These are phyloP conservation scores for Lepidostoma basale DNA, from an alignment of 1,140 invertebrate genomes.

Conservation along the genomic window DNA sequence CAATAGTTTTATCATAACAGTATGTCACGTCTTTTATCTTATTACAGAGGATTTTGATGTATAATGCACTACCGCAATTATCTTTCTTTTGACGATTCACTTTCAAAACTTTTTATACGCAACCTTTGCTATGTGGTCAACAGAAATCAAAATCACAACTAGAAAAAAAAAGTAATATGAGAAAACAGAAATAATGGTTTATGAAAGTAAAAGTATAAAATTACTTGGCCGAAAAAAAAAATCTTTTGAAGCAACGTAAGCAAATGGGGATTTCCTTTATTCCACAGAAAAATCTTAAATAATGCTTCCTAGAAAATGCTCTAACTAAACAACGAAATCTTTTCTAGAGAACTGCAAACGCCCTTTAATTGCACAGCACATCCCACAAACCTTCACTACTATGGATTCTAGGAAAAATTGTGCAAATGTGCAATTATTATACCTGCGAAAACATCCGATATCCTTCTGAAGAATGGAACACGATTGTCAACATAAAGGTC, in stretches of 20 bases:
- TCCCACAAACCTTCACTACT: neutral
- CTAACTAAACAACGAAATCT: neutral
- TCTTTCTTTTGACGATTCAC: no score
- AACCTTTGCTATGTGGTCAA: no score
- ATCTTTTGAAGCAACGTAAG: neutral
- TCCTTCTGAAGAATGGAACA: neutral
- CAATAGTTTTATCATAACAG: no score
- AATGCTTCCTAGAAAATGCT: constrained; percentile 2
- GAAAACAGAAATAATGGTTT: no score
- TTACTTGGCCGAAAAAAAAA: neutral
- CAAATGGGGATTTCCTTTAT: neutral
- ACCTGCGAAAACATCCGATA: constrained; percentile 22
- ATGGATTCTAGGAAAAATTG: constrained; percentile 8
- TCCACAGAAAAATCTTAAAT: constrained; percentile 1
- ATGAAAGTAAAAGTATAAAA: constrained; percentile 15
- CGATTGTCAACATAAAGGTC: constrained; percentile 11
- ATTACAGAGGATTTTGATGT: no score
- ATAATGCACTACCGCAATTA: no score
- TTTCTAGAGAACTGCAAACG: neutral
- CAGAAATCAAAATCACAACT: no score
- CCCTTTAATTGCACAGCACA: neutral
- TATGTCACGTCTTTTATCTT: no score
- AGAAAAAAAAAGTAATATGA: no score
- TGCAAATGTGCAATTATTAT: constrained; percentile 17
- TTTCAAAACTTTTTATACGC: no score